Conservation (phyloP, 2,888 invertebrate species). For the Dichetophora obliterata region DNA sequence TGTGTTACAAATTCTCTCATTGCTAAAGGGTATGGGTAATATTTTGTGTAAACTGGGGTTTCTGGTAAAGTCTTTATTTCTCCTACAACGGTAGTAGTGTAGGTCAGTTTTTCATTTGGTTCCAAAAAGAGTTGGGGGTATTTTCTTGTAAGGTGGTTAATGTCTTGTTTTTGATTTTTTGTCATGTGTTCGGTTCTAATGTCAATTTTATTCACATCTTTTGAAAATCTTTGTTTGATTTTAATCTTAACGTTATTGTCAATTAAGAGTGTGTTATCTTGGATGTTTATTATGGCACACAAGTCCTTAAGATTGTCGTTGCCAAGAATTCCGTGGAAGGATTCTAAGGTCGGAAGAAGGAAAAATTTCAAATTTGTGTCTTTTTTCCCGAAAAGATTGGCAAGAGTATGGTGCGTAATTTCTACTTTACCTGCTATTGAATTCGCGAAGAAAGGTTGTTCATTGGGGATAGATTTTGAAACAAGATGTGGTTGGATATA, state of each 20-base stretch:
- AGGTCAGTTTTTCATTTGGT: too few relatives aligned
- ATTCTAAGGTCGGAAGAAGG: slow-evolving; percentile 20
- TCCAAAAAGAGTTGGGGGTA: too few relatives aligned
- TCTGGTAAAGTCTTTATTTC: too few relatives aligned
- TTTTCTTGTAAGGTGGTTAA: background rate
- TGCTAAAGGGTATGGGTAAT: slow-evolving; percentile 37
- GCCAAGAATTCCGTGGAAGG: slow-evolving; percentile 38
- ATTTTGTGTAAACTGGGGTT: slow-evolving; percentile 28
- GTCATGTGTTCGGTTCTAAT: background rate
- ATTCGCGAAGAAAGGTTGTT: too few relatives aligned
- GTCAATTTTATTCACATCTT: slow-evolving; percentile 28
- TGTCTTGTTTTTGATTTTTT: background rate
- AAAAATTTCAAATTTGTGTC: too few relatives aligned
- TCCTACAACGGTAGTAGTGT: too few relatives aligned
- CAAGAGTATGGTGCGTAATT: slow-evolving; percentile 21
- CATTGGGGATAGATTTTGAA: background rate
- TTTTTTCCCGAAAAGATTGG: slow-evolving; percentile 31
- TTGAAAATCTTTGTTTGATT: slow-evolving; percentile 12
- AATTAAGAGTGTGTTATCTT: background rate
- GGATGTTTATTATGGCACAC: slow-evolving; percentile 4
- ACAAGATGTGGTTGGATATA: background rate
- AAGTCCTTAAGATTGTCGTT: slow-evolving; percentile 23
- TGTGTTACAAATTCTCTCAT: background rate
- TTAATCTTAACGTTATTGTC: slow-evolving; percentile 18
- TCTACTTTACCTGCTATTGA: background rate